phyloP scores from a whole-genome alignment of 2,888 invertebrate species.

The Calliphora vomitoria region DNA sequence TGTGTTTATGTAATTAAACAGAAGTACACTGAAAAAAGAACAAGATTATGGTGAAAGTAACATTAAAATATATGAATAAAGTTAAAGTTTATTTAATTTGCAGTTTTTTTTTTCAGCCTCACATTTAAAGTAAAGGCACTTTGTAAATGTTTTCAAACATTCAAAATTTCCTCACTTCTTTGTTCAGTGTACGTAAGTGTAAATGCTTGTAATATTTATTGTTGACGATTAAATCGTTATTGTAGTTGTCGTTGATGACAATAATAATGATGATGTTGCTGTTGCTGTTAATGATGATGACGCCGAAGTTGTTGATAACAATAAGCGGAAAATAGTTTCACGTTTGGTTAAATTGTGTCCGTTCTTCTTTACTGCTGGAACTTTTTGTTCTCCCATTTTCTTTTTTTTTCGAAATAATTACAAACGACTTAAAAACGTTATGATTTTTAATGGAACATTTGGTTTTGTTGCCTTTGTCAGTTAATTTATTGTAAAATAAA shows the following conservation, averaged over 20 bases:
- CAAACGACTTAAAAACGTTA: not conserved
- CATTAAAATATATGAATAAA: not conserved
- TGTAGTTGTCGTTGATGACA: constrained; percentile 23
- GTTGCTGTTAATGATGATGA: constrained; percentile 8
- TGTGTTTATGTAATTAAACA: not conserved
- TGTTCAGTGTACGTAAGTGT: not conserved
- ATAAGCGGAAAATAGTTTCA: constrained; percentile 45
- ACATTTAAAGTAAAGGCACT: too few species aligned
- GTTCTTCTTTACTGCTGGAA: not conserved
- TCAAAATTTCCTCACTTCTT: not conserved
- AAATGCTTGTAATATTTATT: not conserved
- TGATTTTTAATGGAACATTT: not conserved
- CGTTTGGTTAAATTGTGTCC: constrained; percentile 30
- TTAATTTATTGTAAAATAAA: not conserved
- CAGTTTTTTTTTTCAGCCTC: too few species aligned
- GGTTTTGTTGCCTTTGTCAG: not conserved
- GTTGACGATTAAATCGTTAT: not conserved
- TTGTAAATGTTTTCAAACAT: too few species aligned
- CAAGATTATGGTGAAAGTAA: not conserved
- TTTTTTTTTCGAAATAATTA: constrained; percentile 12
- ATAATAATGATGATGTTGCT: constrained; percentile 24
- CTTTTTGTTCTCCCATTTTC: not conserved
- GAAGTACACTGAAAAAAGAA: constrained; percentile 1
- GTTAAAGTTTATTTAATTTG: too few species aligned
- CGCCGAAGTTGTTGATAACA: constrained; percentile 30